Evolutionary conservation across 2,797 vertebrate genomes (phyloP), one percentile per base, ranked within the genome.

Genomic region (Danio kyathit): DNA sequence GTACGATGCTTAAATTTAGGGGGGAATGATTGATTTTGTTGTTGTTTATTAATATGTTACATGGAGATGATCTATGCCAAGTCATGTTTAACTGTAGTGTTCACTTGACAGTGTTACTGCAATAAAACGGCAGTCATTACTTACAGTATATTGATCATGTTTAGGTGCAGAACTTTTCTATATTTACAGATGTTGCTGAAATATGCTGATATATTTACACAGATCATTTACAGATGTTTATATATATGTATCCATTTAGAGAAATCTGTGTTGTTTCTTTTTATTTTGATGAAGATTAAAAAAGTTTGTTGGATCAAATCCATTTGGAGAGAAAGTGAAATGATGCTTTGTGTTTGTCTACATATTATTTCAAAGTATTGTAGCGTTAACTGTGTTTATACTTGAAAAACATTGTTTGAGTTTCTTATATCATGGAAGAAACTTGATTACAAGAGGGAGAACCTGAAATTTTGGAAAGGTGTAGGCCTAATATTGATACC

Each of bases 81-180:
- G 46, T 56, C 14, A 64, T n/a, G 6, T n/a, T 63, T 5, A n/a
- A 10, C 5, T 38, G 57, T 46, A 40, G 49, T 60, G 54, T 54
- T 59, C n/a, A 65, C 64, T 48, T 69, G 7, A 57, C 70, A 74
- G 60, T 80, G 49, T 73, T 73, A 41, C 70, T 38, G 19, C 69
- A 73, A 54, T 46, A 54, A 17, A 64, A 54, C 29, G 17, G 21
- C 60, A 52, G 59, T 38, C 7, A 5, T 63, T 44, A 59, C 16
- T 1, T 56, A 57, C 51, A 69, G 52, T 70, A 70, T 60, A 51
- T 51, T 48, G 44, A 76, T 6, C 21, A 29, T 43, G 29, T 52
- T 79, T 40, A 67, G 21, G 21, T 56, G 81, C 49, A 60, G 59
- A 29, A 5, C 5, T 44, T 52, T 78, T 78, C 16, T 65, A 65